These are phyloP conservation scores for Empis stercorea DNA, from an alignment of 2,888 invertebrate genomes.

Conservation along the genomic window DNA sequence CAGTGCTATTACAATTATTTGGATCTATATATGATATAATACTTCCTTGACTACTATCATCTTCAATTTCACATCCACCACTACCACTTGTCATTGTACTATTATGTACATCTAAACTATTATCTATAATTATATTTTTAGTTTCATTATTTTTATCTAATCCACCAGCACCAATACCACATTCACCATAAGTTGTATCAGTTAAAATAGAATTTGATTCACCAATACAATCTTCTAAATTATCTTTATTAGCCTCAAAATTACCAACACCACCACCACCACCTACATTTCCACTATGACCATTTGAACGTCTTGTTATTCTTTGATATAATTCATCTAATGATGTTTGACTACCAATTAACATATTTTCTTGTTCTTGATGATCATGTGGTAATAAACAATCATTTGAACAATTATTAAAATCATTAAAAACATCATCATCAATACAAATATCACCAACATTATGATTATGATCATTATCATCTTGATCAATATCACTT, in stretches of 20 bases:
- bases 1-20: conserved; percentile 9
- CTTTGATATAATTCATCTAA: conserved; percentile 59
- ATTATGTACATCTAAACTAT: not conserved
- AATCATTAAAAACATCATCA: conserved; percentile 20
- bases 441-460: conserved; percentile 12
- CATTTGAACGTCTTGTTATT: conserved; percentile 34
- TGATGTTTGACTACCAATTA: conserved; percentile 24
- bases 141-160: not conserved
- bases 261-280: not conserved
- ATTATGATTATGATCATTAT: conserved; percentile 33
- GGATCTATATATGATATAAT: conserved; percentile 35
- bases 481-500: conserved; percentile 30
- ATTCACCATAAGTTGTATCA: conserved; percentile 5
- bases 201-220: conserved; percentile 3
- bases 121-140: not conserved
- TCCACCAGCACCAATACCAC: not conserved
- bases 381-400: conserved; percentile 5
- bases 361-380: not conserved
- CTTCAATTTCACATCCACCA: conserved; percentile 20
- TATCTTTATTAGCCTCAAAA: not conserved
- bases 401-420: conserved; percentile 19
- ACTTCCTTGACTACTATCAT: conserved; percentile 35
- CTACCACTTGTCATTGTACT: not conserved
- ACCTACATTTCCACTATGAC: not conserved
- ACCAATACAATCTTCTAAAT: not conserved